Evolutionary conservation across 2,888 invertebrate species (phyloP), one percentile per base, ranked within the genome.

Genomic region (Plemyria rubiginata): DNA sequence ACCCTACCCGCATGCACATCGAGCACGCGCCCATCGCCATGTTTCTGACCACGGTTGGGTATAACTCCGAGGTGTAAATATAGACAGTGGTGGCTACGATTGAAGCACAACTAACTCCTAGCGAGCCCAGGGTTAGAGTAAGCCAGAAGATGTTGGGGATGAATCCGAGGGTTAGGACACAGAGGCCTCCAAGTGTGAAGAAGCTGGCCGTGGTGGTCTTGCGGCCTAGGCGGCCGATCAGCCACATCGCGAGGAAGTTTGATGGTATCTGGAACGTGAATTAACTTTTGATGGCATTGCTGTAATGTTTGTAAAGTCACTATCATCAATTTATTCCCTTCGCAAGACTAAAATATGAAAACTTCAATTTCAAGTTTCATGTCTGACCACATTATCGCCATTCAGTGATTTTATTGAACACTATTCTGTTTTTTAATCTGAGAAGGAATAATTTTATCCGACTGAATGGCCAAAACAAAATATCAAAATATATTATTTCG

Each of bases 41-140:
- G 75, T 98, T 98, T 12, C 98, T 93, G 0, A 98, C 95, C 0
- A 97, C 96, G 0, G 98, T 98, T 0, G 98, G 98, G 79, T 97
- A 98, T 6, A 98, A 81, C 82, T 98, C 98, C 0, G 97, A 96
- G 0, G 96, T 95, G 84, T 96, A 98, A 8, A 98, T 94, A 81
- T 98, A 98, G 9, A 96, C 95, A 0, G 96, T 95, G 0, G 96
- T 95, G 71, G 97, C 98, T 0, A 96, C 95, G 0, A 97, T 94
- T 0, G 97, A 95, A 28, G 96, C 94, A 8, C 97, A 96, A 68
- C 97, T 95, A 70, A 97, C 96, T 0, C 96, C 97, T 32, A 96
- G 73, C 22, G 95, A 94, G 0, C 96, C 96, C 6, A 97, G 88
- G 7, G 93, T 85, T 0, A 96, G 86, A 49, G 93, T 93, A 8